phyloP scores from a whole-genome alignment of 2,888 invertebrate genomes.

The Polylopha cassiicola region DNA sequence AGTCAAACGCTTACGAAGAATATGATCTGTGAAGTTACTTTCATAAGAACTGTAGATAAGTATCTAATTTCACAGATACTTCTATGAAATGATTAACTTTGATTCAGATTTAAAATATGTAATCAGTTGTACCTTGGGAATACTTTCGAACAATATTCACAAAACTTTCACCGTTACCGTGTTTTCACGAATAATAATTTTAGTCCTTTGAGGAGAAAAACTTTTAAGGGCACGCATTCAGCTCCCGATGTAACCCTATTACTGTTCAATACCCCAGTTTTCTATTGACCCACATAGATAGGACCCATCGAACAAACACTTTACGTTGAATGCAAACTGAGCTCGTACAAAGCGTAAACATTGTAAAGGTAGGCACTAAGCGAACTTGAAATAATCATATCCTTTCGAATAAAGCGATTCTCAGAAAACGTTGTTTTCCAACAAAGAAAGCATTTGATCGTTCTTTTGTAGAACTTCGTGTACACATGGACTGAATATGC shows the following conservation, averaged over 20 bases:
- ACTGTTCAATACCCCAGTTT: slow-evolving; percentile 25
- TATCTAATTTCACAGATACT: too few species aligned
- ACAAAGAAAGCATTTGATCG: slow-evolving; percentile 22
- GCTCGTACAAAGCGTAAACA: slow-evolving; percentile 37
- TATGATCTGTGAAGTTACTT: too few species aligned
- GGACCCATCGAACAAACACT: slow-evolving; percentile 38
- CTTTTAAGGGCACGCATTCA: neutral
- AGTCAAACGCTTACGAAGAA: too few species aligned
- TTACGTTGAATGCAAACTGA: slow-evolving; percentile 36
- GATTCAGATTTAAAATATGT: too few species aligned
- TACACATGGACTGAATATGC: slow-evolving; percentile 11
- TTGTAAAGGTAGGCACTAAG: slow-evolving; percentile 38
- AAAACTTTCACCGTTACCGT: too few species aligned
- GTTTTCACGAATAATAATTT: too few species aligned
- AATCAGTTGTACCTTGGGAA: too few species aligned
- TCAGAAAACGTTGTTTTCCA: slow-evolving; percentile 23
- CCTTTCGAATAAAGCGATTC: slow-evolving; percentile 30
- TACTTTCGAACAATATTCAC: too few species aligned
- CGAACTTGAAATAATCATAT: slow-evolving; percentile 46
- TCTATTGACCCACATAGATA: slow-evolving; percentile 42
- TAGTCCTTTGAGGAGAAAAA: too few species aligned
- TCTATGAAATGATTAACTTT: too few species aligned
- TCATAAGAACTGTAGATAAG: too few species aligned
- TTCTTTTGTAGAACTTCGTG: slow-evolving; percentile 18
- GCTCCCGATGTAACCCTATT: slow-evolving; percentile 26